Evolutionary conservation across 1,140 invertebrate species (phyloP), one percentile per base, ranked within the genome.

Genomic region (Phortica variegata): DNA sequence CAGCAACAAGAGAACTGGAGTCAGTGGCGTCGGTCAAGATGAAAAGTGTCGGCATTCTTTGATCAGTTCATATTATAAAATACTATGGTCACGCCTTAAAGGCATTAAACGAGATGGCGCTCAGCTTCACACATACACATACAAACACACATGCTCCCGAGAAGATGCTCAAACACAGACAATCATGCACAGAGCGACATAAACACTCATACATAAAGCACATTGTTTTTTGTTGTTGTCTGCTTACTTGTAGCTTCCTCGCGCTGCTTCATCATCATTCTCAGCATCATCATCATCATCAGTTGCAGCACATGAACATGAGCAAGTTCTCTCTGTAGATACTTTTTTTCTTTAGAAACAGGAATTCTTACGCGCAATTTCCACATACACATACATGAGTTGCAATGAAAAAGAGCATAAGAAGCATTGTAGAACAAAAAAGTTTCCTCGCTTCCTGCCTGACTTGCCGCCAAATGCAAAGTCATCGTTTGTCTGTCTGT

Each of bases 81-180:
- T 74, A 74, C 71, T 73, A 68, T 71, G 70, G 71, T 74, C 71
- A 74, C 71, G 71, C 71, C 71, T 74, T 74, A 71, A 73, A 74
- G 71, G 70, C 71, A 74, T 74, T 74, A 74, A 73, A 74, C 71
- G 71, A 74, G 71, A 74, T 74, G 71, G 71, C 71, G 71, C 71
- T 74, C 71, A 49, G 61, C 54, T 63, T 34, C 50, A 59, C 58
- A 66, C 47, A 60, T 41, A 60, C 46, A 57, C 55, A 53, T 31
- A 60, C 46, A 56, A 34, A 51, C 21, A 52, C 23, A 47, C 32
- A 41, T n/a, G n/a, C n/a, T n/a, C n/a, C n/a, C n/a, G n/a, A n/a
- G n/a, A n/a, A n/a, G n/a, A n/a, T n/a, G n/a, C n/a, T n/a, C n/a
- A n/a, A 8, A 36, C 16, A 47, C 12, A 37, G 7, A 18, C 34